These are phyloP conservation scores for Cosmia trapezina DNA, from an alignment of 2,888 invertebrate species.

Conservation along the genomic window DNA sequence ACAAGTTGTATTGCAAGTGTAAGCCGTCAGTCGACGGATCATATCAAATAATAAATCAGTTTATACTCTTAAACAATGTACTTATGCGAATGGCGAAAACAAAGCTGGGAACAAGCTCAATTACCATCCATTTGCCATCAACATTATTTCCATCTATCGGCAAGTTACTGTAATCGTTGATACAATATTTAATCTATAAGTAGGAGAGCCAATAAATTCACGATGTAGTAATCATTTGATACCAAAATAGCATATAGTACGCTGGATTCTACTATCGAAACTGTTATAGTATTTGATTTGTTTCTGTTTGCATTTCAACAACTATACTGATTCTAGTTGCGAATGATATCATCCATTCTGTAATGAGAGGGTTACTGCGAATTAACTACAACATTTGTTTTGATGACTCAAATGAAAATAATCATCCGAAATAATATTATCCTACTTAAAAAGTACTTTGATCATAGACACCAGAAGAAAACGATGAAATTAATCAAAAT, in stretches of 20 bases:
- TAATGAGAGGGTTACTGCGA: constrained; percentile 21
- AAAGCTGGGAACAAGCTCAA: constrained; percentile 50
- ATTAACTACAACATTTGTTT: constrained; percentile 35
- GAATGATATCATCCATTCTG: constrained; percentile 44
- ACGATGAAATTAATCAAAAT: not conserved
- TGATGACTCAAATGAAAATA: constrained; percentile 11
- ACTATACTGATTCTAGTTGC: constrained; percentile 37
- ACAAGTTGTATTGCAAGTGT: constrained; percentile 58
- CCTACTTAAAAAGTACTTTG: not conserved
- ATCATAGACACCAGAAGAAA: not conserved
- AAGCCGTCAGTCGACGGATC: constrained; percentile 66
- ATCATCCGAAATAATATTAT: not conserved
- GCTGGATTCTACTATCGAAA: constrained; percentile 31
- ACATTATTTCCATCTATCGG: constrained; percentile 61
- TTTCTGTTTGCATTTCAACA: constrained; percentile 42
- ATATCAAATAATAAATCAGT: constrained; percentile 67
- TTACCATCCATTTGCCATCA: constrained; percentile 62
- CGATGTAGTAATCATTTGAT: constrained; percentile 60
- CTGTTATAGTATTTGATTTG: constrained; percentile 17
- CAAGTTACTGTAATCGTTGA: constrained; percentile 54
- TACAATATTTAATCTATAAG: constrained; percentile 49
- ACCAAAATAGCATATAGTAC: constrained; percentile 56
- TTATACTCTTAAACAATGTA: constrained; percentile 59
- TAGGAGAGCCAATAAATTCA: constrained; percentile 59
- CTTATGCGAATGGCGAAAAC: constrained; percentile 53